Evolutionary conservation across 2,113 vertebrate species (phyloP).

Genomic region (Barbus barbus): DNA sequence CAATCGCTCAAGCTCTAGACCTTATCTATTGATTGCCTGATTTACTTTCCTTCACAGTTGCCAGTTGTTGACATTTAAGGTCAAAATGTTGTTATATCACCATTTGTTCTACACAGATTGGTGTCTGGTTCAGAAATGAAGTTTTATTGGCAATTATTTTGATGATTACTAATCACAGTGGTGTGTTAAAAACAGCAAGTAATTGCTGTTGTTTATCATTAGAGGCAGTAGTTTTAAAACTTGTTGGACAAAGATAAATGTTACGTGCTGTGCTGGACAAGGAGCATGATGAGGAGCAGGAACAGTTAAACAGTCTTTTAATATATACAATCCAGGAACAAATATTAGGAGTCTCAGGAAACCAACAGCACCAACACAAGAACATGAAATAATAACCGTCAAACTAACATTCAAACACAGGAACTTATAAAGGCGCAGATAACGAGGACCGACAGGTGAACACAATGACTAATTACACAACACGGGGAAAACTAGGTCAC

Average conservation of each 20-base stretch:
- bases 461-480: too few relatives aligned
- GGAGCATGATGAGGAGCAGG: too few relatives aligned
- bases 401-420: too few relatives aligned
- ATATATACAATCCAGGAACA: too few relatives aligned
- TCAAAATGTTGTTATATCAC: neutral
- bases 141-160: neutral
- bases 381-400: too few relatives aligned
- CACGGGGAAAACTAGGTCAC: too few relatives aligned
- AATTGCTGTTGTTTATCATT: neutral
- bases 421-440: too few relatives aligned
- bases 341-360: too few relatives aligned
- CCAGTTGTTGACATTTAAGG: neutral
- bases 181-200: neutral
- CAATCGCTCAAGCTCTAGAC: neutral
- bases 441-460: too few relatives aligned
- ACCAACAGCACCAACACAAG: too few relatives aligned
- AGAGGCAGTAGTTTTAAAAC: neutral
- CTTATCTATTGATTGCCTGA: slow-evolving; percentile 7
- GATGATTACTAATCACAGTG: neutral
- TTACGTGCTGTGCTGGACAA: too few relatives aligned
- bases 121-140: neutral
- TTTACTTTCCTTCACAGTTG: neutral
- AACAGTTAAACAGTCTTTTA: too few relatives aligned
- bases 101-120: neutral
- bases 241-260: neutral